Percentiles rank a stretch among this genome's conserved stretches.
These are phyloP conservation scores for Melieria picta DNA, from an alignment of 2,888 invertebrate genomes.

Conservation along the genomic window DNA sequence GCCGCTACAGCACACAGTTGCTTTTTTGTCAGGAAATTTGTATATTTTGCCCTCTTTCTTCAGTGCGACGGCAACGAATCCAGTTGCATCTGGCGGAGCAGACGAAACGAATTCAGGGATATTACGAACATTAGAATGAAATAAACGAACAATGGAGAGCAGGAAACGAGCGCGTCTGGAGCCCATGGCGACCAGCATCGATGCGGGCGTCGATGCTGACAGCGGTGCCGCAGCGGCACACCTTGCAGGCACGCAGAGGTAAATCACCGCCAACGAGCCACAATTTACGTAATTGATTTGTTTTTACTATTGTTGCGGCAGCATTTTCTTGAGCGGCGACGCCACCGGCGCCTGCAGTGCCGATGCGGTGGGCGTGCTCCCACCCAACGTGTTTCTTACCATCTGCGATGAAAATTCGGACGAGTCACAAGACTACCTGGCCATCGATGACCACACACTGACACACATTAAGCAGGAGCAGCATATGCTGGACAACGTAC, in stretches of 20 bases:
- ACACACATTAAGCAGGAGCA: constrained; percentile 54
- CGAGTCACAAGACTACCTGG: constrained; percentile 57
- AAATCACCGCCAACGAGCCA: not conserved
- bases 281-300: constrained; percentile 36
- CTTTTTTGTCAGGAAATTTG: too few relatives aligned
- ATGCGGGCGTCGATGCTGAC: constrained; percentile 38
- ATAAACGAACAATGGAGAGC: constrained; percentile 39
- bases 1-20: too few relatives aligned
- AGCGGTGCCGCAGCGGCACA: constrained; percentile 39
- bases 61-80: not conserved
- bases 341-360: constrained; percentile 18
- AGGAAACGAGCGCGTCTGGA: constrained; percentile 44
- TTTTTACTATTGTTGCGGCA: constrained; percentile 22
- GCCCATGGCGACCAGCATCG: constrained; percentile 40
- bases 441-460: constrained; percentile 47
- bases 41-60: not conserved
- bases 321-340: constrained; percentile 45
- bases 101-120: not conserved
- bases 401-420: constrained; percentile 57
- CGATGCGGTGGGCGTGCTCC: constrained; percentile 28
- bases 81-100: constrained; percentile 2
- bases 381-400: constrained; percentile 50
- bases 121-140: constrained; percentile 4
- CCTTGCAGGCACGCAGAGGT: constrained; percentile 43
- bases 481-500: constrained; percentile 11